Evolutionary conservation across 2,888 invertebrate species (phyloP), one percentile per base, ranked within the genome.

Genomic region (Acronicta aceris): DNA sequence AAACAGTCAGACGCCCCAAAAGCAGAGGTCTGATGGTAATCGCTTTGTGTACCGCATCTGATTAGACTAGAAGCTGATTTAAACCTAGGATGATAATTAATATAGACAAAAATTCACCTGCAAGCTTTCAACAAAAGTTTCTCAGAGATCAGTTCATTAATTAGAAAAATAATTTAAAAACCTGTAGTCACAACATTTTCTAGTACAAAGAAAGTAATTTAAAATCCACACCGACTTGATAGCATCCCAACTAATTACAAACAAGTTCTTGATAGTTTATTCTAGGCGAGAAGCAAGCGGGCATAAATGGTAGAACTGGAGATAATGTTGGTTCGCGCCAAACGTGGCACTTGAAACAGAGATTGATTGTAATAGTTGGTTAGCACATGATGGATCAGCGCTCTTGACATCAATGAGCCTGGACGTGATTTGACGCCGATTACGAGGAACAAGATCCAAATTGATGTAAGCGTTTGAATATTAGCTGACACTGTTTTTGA

Each of bases 351-450:
- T 61, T 59, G 67, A 59, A 71, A 74, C 81, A 73, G 79, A 77
- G 85, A 85, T 79, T 76, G 78, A 85, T 82, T 74, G 79, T 79
- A 78, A 84, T 78, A 62, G 67, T 58, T 55, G 67, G 69, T 77
- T 78, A 58, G 62, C 42, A 38, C 25, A 71, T 72, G 76, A 79
- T 74, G 56, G 75, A 66, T 66, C 59, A 53, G 21, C 40, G 65
- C 55, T 51, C 78, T 75, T 76, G 78, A 67, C 78, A 78, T 72
- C 78, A 78, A 78, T 78, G 78, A 75, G 70, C 45, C 45, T 46
- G 59, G 60, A 50, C 45, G 38, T 73, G 52, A 45, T 58, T 63
- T 56, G 59, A 62, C 53, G 46, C 60, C 64, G 42, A 57, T 72
- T 72, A 67, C 42, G 0, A 13, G 52, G 67, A 70, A 67, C 47